phyloP scores from a whole-genome alignment of 2,888 invertebrate species.

The Drosophila pegasa region DNA sequence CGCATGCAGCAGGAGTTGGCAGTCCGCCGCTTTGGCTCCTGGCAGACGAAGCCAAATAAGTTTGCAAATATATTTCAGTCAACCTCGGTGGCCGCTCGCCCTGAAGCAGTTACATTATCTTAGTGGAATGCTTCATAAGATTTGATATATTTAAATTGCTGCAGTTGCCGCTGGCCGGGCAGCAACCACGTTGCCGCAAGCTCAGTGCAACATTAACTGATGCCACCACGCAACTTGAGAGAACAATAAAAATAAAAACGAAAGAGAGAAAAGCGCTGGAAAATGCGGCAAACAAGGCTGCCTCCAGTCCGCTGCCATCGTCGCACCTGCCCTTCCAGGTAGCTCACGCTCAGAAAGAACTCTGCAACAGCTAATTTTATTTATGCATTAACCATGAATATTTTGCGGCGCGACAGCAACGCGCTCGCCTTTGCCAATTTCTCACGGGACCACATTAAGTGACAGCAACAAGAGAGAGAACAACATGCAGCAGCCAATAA shows the following conservation, averaged over 20 bases:
- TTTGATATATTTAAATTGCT: constrained; percentile 15
- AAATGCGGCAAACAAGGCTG: constrained; percentile 8
- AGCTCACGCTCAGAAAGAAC: constrained; percentile 42
- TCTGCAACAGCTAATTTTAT: constrained; percentile 52
- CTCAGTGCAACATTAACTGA: constrained; percentile 41
- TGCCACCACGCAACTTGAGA: constrained; percentile 18
- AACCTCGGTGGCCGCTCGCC: neutral
- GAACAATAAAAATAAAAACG: constrained; percentile 3
- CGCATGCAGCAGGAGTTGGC: constrained; percentile 16
- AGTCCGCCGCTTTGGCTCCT: constrained; percentile 1
- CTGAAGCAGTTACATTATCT: constrained; percentile 2
- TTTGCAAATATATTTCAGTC: neutral
- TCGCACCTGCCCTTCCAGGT: constrained; percentile 26
- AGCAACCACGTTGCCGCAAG: constrained; percentile 37
- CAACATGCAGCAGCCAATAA: constrained; percentile 10
- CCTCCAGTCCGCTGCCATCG: constrained; percentile 2
- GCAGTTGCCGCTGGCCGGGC: constrained; percentile 1
- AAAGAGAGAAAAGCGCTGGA: neutral
- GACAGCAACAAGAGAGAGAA: neutral
- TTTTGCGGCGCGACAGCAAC: constrained; percentile 21
- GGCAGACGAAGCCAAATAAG: neutral
- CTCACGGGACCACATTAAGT: constrained; percentile 10
- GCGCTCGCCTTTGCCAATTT: constrained; percentile 16
- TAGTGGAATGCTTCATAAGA: neutral
- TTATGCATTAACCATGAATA: constrained; percentile 57